Base-by-base conservation (phyloP, 2,113 vertebrate genomes). In the Menura novaehollandiae region DNA sequence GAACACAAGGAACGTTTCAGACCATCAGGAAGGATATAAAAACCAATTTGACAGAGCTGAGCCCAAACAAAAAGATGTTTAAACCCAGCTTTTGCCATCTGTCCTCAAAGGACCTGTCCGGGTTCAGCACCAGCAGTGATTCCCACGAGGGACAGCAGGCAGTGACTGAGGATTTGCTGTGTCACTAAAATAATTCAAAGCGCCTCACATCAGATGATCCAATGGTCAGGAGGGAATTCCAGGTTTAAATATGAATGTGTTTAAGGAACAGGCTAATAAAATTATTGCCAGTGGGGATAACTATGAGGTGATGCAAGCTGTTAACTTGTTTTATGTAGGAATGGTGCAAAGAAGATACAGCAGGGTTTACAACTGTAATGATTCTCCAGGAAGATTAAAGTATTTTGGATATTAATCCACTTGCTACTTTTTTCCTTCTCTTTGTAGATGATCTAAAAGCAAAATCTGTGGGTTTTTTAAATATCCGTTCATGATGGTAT, bases 1-100 rank as follows among this genome's bases (percentile, higher is more conserved):
- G 43, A 28, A 13, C 51, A 20, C 1, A 0, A 62, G 37, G 59
- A 66, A 27, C 0, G 0, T 2, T 88, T 62, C 66, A 71, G 52
- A 35, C 11, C 23, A 1, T 37, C 56, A 37, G 32, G 46, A 72
- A 78, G 22, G 75, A 28, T 28, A 51, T 1, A 1, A 43, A 69
- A 56, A 13, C 16, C 17, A 23, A 1, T 46, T 59, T 72, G 60
- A 30, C 33, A 2, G 6, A 30, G 35, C 15, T 59, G 62, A 85
- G 43, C 9, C 35, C n/a, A 15, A 87, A 24, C 3, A 69, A 32
- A 35, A 73, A n/a, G 46, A 16, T 9, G 26, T 52, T 35, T 23
- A 5, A 16, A 41, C 41, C 69, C n/a, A 23, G 32, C 24, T 37
- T 13, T 39, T 44, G 15, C 41, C 30, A 3, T 14, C 33, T 56